A percentile compares a stretch with the other conserved stretches of the same genome.
Conservation (phyloP, 2,888 invertebrate species). For the Drosophila meridionalis region DNA sequence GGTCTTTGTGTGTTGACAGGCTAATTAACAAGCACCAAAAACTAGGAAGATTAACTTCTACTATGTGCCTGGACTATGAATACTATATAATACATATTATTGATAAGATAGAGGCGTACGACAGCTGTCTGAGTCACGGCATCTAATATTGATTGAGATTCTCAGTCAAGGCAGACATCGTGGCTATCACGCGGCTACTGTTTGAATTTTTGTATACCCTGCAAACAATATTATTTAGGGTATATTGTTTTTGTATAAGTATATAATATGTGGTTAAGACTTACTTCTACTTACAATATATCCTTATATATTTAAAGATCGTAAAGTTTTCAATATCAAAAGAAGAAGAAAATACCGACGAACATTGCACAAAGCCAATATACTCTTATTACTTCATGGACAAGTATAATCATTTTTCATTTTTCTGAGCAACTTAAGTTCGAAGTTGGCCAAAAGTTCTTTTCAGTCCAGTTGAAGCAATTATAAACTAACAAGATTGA, state of each 20-base stretch:
- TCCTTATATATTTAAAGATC: too few relatives aligned
- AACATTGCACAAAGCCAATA: neutral
- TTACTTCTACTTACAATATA: too few relatives aligned
- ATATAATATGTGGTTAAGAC: too few relatives aligned
- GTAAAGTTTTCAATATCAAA: too few relatives aligned
- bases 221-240: neutral
- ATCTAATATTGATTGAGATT: slow-evolving; percentile 1
- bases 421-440: neutral
- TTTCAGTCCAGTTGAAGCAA: neutral
- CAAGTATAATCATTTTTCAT: neutral
- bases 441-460: neutral
- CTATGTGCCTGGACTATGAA: neutral
- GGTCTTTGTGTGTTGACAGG: slow-evolving; percentile 25
- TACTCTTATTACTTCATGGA: neutral
- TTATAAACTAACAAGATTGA: slow-evolving; percentile 8
- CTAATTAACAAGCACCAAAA: slow-evolving; percentile 18
- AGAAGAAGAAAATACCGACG: too few relatives aligned
- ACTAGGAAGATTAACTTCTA: slow-evolving; percentile 28
- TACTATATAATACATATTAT: neutral
- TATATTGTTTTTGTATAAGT: neutral
- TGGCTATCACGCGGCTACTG: slow-evolving; percentile 2
- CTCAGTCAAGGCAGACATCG: slow-evolving; percentile 1
- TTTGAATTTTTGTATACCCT: neutral
- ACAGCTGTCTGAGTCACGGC: slow-evolving; percentile 3
- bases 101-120: slow-evolving; percentile 7